These are phyloP conservation scores for Teleiodes luculella DNA, from an alignment of 2,888 invertebrate species.

Conservation along the genomic window DNA sequence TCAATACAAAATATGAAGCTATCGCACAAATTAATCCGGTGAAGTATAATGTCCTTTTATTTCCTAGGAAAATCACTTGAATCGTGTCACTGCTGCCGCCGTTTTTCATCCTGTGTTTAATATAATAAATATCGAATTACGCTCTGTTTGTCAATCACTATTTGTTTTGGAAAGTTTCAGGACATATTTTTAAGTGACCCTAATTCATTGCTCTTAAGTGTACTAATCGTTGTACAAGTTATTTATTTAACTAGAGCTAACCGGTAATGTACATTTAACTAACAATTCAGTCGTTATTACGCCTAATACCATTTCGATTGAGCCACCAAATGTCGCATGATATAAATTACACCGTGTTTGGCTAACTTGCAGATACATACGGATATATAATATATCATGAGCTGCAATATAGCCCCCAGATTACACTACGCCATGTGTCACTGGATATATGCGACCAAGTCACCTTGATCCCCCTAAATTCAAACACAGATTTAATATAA, in stretches of 20 bases:
- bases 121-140: too few relatives aligned
- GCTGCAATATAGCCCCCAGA: constrained; percentile 13
- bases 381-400: background rate
- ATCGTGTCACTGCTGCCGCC: too few relatives aligned
- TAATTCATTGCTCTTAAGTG: too few relatives aligned
- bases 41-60: too few relatives aligned
- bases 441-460: constrained; percentile 19
- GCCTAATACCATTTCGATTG: constrained; percentile 9
- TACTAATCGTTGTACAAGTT: too few relatives aligned
- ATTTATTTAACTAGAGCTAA: background rate
- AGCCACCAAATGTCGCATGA: constrained; percentile 9
- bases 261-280: background rate
- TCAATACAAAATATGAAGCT: too few relatives aligned
- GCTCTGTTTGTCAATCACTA: too few relatives aligned
- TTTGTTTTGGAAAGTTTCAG: too few relatives aligned
- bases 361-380: background rate
- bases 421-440: constrained; percentile 22
- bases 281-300: background rate
- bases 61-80: too few relatives aligned
- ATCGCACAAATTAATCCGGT: too few relatives aligned
- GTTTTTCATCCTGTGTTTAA: too few relatives aligned
- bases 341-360: constrained; percentile 15
- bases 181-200: too few relatives aligned
- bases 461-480: constrained; percentile 14
- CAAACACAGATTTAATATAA: background rate